These are phyloP conservation scores for Psittacus erithacus DNA, from an alignment of 2,113 vertebrate species.

Conservation along the genomic window DNA sequence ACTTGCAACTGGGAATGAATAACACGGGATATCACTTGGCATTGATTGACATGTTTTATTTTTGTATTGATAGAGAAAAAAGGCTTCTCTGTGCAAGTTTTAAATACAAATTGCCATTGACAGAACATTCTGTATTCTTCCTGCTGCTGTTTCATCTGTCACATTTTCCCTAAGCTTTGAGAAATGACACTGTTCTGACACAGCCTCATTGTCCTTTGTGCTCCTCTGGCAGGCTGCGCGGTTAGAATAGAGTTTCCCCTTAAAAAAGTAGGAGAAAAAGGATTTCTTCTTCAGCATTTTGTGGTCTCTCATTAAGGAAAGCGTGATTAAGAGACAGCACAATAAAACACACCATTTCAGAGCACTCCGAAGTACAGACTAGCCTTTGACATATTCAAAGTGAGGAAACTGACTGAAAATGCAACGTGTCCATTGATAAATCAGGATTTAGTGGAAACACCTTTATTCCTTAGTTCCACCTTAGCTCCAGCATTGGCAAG, in stretches of 20 bases:
- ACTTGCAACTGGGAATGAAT: not conserved
- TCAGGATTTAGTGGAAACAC: not conserved
- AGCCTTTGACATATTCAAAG: not conserved
- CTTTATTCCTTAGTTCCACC: not conserved
- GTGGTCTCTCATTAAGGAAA: not conserved
- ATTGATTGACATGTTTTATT: slow-evolving; percentile 34
- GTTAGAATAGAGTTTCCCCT: not conserved
- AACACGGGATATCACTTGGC: not conserved
- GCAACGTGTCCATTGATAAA: not conserved
- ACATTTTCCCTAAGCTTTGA: not conserved
- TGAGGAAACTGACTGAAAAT: not conserved
- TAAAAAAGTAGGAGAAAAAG: not conserved
- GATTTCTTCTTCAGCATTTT: not conserved
- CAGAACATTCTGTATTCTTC: slow-evolving; percentile 43
- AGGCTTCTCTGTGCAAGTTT: not conserved
- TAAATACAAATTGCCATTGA: slow-evolving; percentile 47
- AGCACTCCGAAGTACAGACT: not conserved
- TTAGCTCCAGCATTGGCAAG: not conserved
- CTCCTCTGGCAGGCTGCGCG: not conserved
- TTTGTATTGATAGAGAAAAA: slow-evolving; percentile 7
- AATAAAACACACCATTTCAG: not conserved
- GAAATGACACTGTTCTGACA: not conserved
- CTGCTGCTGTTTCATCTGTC: slow-evolving; percentile 27
- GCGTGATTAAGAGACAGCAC: not conserved
- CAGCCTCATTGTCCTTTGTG: not conserved